Conservation (phyloP, 2,113 vertebrate genomes). For the Pachycephala philippinensis region DNA sequence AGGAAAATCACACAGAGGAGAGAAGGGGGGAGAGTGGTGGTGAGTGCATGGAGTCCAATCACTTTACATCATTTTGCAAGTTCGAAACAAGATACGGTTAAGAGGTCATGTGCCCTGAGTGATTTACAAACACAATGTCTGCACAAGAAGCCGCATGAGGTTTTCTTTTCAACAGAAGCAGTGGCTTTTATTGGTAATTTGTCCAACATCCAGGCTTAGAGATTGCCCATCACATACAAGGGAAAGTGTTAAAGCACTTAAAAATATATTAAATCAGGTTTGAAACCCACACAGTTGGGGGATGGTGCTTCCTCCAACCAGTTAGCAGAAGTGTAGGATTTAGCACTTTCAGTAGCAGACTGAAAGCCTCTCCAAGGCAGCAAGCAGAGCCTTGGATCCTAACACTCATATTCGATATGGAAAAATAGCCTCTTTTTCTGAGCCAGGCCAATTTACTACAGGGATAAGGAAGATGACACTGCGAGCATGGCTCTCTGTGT, state of each 20-base stretch:
- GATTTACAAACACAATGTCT: slow-evolving; percentile 61
- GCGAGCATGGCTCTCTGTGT: not conserved
- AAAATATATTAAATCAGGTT: slow-evolving; percentile 41
- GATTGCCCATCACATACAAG: not conserved
- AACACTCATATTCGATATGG: slow-evolving; percentile 10
- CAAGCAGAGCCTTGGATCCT: not conserved
- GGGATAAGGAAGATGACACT: slow-evolving; percentile 11
- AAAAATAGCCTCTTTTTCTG: slow-evolving; percentile 5
- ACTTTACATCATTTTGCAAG: slow-evolving; percentile 74
- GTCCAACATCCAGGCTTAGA: slow-evolving; percentile 29
- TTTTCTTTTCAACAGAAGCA: slow-evolving; percentile 24
- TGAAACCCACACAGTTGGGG: slow-evolving; percentile 24
- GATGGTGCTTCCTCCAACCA: slow-evolving; percentile 19
- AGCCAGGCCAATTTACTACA: slow-evolving; percentile 39
- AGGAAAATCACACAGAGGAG: slow-evolving; percentile 18
- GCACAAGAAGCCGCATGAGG: slow-evolving; percentile 1
- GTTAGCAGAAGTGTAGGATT: slow-evolving; percentile 33
- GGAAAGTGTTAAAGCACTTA: not conserved
- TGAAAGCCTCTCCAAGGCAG: slow-evolving; percentile 33
- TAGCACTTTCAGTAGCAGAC: slow-evolving; percentile 35
- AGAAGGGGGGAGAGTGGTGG: slow-evolving; percentile 66
- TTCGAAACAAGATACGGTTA: slow-evolving; percentile 80
- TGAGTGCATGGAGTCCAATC: slow-evolving; percentile 75
- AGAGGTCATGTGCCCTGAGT: slow-evolving; percentile 70
- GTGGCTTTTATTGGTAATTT: slow-evolving; percentile 23